Evolutionary conservation across 2,113 vertebrate species (phyloP), one percentile per base, ranked within the genome.

Genomic region (Tympanuchus pallidicinctus): DNA sequence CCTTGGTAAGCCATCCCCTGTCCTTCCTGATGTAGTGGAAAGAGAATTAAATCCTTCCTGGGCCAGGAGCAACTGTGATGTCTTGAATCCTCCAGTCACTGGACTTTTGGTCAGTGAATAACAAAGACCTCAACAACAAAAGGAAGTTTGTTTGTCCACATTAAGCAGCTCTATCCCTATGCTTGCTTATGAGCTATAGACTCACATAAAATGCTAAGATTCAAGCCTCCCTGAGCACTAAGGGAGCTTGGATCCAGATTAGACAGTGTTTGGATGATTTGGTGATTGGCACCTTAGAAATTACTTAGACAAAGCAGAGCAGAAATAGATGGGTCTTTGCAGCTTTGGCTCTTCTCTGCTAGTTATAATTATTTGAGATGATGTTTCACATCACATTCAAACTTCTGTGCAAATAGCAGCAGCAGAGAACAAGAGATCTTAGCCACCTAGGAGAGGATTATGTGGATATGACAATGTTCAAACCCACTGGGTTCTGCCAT

Each of bases 361-460:
- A 94, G 96, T 90, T 94, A 88, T 86, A 89, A 96, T 97, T 96
- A 96, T 97, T 96, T 94, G 92, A 95, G 90, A 97, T 82, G 94
- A 96, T 94, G 91, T 92, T 94, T 91, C 92, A 90, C 92, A 90
- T 95, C 92, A 91, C 76, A 93, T 95, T 94, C 91, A 95, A 93
- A 88, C 81, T 93, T n/a, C 93, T 89, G 76, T 86, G 70, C 86
- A 94, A 91, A 94, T 65, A 93, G 82, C 78, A 92, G 88, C 1
- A 0, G 79, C 95, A 91, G 75, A 83, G 90, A 96, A 94, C 85
- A 94, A 94, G 92, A 88, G 83, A 92, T 91, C 83, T 94, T 90
- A 94, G 91, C 92, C 94, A 96, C 96, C 94, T 91, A 88, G 94
- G 89, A 95, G 72, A 94, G 80, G 93, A 94, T 95, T 94, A 89